Percentiles rank a stretch among this genome's conserved stretches.
These are phyloP conservation scores for Agrypnus murinus DNA, from an alignment of 2,888 invertebrate genomes.

Conservation along the genomic window DNA sequence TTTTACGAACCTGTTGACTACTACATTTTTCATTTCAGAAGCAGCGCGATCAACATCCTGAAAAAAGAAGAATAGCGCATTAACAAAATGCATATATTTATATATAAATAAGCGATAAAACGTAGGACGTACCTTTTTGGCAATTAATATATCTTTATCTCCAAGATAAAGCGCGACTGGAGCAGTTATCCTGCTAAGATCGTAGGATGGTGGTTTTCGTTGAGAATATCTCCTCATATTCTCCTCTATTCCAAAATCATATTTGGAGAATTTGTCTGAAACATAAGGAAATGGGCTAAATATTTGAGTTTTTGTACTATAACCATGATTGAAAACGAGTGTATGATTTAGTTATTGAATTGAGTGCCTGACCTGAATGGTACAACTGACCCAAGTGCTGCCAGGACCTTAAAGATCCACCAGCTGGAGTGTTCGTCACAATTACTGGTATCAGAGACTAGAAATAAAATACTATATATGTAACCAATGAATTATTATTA, in stretches of 20 bases:
- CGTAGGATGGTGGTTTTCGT: slow-evolving; percentile 65
- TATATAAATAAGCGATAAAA: too few relatives aligned
- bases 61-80: too few relatives aligned
- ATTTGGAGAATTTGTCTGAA: slow-evolving; percentile 66
- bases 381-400: too few relatives aligned
- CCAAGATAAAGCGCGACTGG: slow-evolving; percentile 74
- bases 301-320: too few relatives aligned
- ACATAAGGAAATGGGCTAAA: too few relatives aligned
- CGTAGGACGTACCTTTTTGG: too few relatives aligned
- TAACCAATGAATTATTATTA: too few relatives aligned
- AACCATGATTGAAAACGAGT: too few relatives aligned
- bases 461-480: slow-evolving; percentile 7
- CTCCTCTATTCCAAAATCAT: slow-evolving; percentile 54
- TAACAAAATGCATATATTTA: too few relatives aligned
- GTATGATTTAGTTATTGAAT: too few relatives aligned
- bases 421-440: slow-evolving; percentile 20
- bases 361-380: too few relatives aligned
- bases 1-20: slow-evolving; percentile 20
- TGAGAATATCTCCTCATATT: slow-evolving; percentile 54
- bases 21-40: slow-evolving; percentile 54
- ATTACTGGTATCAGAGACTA: slow-evolving; percentile 27
- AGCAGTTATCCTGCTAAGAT: slow-evolving; percentile 70
- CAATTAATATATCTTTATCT: slow-evolving; percentile 73
- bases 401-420: slow-evolving; percentile 8
- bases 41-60: neutral